Percentiles rank a stretch among this genome's conserved stretches.
Evolutionary conservation across 2,888 invertebrate genomes (phyloP).

Genomic region (Chymomyza procnemis): DNA sequence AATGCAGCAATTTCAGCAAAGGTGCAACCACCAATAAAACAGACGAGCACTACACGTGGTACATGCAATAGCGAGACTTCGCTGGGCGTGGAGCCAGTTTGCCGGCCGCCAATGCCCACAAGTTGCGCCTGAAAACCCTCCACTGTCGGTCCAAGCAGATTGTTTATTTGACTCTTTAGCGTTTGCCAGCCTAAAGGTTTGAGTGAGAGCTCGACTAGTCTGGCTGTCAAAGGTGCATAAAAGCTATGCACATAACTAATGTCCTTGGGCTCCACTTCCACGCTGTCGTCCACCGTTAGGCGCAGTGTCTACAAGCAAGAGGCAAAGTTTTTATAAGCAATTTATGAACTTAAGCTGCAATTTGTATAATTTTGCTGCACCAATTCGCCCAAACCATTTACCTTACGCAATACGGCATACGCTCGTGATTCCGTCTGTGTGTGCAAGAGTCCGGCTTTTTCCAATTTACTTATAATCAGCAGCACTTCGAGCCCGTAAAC

Average conservation of each 20-base stretch:
- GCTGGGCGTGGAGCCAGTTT: conserved; percentile 81
- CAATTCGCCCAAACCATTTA: conserved; percentile 55
- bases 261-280: conserved; percentile 90
- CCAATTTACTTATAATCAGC: conserved; percentile 89
- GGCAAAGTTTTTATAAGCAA: too few relatives aligned
- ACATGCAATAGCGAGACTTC: conserved; percentile 80
- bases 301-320: conserved; percentile 82
- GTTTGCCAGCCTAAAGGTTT: conserved; percentile 87
- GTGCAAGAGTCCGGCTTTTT: conserved; percentile 90
- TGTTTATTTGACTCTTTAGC: conserved; percentile 89
- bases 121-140: conserved; percentile 83
- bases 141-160: conserved; percentile 86
- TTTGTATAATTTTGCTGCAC: not conserved
- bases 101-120: conserved; percentile 81
- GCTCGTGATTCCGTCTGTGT: conserved; percentile 86
- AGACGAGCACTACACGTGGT: conserved; percentile 87
- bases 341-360: too few relatives aligned
- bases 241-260: conserved; percentile 95
- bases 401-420: conserved; percentile 88
- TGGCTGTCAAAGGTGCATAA: conserved; percentile 94
- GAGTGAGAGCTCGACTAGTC: conserved; percentile 89
- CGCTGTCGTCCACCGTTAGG: conserved; percentile 92
- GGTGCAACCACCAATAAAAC: conserved; percentile 98
- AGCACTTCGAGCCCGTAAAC: conserved; percentile 93
- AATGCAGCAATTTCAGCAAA: conserved; percentile 93